Evolutionary conservation across 2,888 invertebrate genomes (phyloP), one percentile per base, ranked within the genome.

Genomic region (Aleiodes alternator): DNA sequence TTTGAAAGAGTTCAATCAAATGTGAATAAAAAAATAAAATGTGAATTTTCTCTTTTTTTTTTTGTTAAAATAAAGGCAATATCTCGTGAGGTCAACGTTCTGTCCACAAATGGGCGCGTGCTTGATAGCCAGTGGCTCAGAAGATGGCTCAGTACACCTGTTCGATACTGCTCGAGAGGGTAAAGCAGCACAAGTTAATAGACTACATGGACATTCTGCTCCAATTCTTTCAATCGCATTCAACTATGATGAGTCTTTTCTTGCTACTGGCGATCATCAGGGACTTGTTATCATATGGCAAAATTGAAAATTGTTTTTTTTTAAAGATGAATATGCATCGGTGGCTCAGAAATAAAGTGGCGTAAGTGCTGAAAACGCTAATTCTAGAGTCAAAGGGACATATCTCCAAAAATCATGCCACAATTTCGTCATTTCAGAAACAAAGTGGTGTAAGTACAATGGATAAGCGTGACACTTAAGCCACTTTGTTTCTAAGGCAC

Each of bases 211-310:
- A 7, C 97, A 97, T 90, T 94, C 96, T 1, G 93, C 94, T n/a
- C 94, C 96, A 0, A 95, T 96, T 71, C 90, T 96, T 23, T 95
- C 96, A 71, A 94, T 96, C 38, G 94, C 94, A 82, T 96, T 97
- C 90, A 96, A 96, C 90, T 96, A 96, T 90, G 96, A 96, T 89
- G 96, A 97, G 91, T 95, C 95, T 85, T 91, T 96, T 80, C 90
- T 97, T 78, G 96, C 96, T 53, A 95, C 96, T 43, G 95, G 95
- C 87, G 97, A 97, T 91, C 91, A 94, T 71, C 93, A 95, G 81
- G 96, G 95, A 0, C 92, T 95, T 76, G 94, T 95, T 80, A 95
- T 95, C 85, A 92, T 95, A 75, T 95, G 95, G 95, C 86, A 85
- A 29, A 89, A 87, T 83, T 84, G 84, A 69, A 50, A 23, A 23